Conservation (phyloP, 1,140 invertebrate species). For the Mycetomoellerius zeteki region DNA sequence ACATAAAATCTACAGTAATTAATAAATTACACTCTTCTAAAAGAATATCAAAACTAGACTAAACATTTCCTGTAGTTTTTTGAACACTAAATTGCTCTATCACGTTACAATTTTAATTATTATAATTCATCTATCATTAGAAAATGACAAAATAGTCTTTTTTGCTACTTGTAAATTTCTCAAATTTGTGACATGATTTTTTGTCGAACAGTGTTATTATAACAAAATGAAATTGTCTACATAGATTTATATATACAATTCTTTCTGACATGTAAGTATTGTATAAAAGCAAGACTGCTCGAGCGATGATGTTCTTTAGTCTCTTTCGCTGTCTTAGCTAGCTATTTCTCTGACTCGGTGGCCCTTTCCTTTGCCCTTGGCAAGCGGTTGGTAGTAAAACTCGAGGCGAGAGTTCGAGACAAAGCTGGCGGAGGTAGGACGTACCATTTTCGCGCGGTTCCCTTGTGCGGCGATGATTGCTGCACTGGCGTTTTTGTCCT, state of each 20-base stretch:
- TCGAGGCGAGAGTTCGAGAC: conserved; percentile 24
- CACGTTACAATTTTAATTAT: too few relatives aligned
- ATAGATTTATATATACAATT: not conserved
- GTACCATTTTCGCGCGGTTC: conserved; percentile 59
- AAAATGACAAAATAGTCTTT: too few relatives aligned
- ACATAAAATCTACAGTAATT: too few relatives aligned
- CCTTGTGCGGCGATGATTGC: conserved; percentile 64
- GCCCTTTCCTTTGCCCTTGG: conserved; percentile 16
- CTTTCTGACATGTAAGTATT: not conserved
- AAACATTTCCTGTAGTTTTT: too few relatives aligned
- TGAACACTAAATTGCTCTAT: too few relatives aligned
- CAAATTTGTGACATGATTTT: too few relatives aligned
- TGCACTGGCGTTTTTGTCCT: conserved; percentile 56
- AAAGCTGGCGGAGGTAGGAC: conserved; percentile 42
- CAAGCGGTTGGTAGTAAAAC: conserved; percentile 37
- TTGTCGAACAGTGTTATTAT: too few relatives aligned
- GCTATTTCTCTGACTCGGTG: not conserved
- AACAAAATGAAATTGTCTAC: not conserved
- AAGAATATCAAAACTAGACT: too few relatives aligned
- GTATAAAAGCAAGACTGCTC: not conserved
- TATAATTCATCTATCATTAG: too few relatives aligned
- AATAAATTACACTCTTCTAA: not conserved
- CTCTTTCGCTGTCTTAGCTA: not conserved
- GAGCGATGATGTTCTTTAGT: conserved; percentile 1
- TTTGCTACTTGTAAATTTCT: too few relatives aligned